phyloP scores from a whole-genome alignment of 92 coral and sea anemone genomes.

The Palythoa heliodiscus region DNA sequence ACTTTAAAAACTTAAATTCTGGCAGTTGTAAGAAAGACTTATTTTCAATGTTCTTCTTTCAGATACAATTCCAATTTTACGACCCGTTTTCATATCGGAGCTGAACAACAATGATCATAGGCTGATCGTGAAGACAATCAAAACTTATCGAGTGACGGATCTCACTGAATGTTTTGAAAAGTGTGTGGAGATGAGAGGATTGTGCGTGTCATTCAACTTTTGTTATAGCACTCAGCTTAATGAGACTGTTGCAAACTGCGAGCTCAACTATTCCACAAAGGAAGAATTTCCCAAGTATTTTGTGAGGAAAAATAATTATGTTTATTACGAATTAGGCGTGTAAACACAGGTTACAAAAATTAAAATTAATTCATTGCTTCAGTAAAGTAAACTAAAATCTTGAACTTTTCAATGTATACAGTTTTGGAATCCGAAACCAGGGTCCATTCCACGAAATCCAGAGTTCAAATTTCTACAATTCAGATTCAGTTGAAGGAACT shows the following conservation, averaged over 20 bases:
- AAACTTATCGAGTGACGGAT: slow-evolving; percentile 6
- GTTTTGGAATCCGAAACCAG: too few relatives aligned
- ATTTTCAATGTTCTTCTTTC: neutral
- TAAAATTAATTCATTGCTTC: neutral
- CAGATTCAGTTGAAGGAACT: too few relatives aligned
- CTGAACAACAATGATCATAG: slow-evolving; percentile 22
- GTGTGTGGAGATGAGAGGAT: slow-evolving; percentile 33
- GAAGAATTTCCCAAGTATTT: slow-evolving; percentile 9
- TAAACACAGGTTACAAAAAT: neutral
- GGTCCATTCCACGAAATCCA: too few relatives aligned
- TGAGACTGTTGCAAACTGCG: slow-evolving; percentile 19
- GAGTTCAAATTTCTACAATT: too few relatives aligned
- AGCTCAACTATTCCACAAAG: slow-evolving; percentile 27
- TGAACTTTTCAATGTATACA: too few relatives aligned
- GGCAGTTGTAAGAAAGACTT: neutral
- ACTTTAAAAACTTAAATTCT: too few relatives aligned
- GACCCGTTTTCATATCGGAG: slow-evolving; percentile 26
- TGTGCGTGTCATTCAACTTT: slow-evolving; percentile 36
- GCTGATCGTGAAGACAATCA: slow-evolving; percentile 9
- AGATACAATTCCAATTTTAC: neutral
- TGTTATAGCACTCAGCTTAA: neutral
- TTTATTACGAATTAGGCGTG: slow-evolving; percentile 20
- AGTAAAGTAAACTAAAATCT: too few relatives aligned
- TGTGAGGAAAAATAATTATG: neutral
- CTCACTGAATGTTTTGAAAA: slow-evolving; percentile 29